Percentiles rank a stretch among this genome's conserved stretches.
phyloP scores from a whole-genome alignment of 2,888 invertebrate genomes.

The Nasonovia ribisnigri region DNA sequence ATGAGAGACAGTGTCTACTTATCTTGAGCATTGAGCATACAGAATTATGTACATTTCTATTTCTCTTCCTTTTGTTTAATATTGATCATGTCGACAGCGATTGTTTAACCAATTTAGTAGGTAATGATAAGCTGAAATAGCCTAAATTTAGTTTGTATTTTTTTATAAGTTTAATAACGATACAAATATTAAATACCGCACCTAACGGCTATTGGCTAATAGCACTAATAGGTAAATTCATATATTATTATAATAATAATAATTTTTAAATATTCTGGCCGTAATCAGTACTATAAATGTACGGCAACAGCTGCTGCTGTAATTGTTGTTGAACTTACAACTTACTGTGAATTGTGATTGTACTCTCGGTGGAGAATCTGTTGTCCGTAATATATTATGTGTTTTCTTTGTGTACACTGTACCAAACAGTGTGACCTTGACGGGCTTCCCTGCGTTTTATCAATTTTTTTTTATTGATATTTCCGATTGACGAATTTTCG shows the following conservation, averaged over 20 bases:
- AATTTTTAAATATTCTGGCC: neutral
- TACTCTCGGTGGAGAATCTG: constrained; percentile 39
- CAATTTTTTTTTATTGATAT: constrained; percentile 45
- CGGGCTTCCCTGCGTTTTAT: neutral
- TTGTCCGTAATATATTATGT: constrained; percentile 13
- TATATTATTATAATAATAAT: neutral
- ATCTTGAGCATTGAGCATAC: too few species aligned
- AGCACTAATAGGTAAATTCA: too few species aligned
- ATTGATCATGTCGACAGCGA: too few species aligned
- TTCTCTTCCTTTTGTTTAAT: too few species aligned
- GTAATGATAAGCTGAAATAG: too few species aligned
- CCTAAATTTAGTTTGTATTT: neutral
- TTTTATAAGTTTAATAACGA: neutral
- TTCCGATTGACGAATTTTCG: constrained; percentile 53
- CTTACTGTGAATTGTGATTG: neutral
- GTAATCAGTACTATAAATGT: neutral
- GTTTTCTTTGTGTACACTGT: constrained; percentile 58
- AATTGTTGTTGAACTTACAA: too few species aligned
- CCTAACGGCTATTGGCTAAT: too few species aligned
- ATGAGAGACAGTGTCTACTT: too few species aligned
- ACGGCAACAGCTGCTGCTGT: too few species aligned
- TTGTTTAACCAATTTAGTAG: too few species aligned
- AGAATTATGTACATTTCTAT: too few species aligned
- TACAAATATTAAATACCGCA: neutral
- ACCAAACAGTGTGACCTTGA: constrained; percentile 63